Evolutionary conservation across 2,113 vertebrate species (phyloP).

Genomic region (Herpailurus yagouaroundi): DNA sequence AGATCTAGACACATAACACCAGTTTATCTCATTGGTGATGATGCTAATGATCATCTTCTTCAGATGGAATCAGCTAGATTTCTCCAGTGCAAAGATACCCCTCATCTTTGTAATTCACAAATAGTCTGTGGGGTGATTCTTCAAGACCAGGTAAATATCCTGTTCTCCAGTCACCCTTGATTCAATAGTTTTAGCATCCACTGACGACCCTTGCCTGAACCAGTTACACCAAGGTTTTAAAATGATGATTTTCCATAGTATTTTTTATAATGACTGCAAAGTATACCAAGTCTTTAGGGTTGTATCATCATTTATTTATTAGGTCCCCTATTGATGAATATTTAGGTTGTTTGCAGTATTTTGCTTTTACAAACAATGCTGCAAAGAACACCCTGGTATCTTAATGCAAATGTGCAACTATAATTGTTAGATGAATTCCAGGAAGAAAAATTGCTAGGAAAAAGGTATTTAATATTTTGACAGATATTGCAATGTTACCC

Average conservation of each 20-base stretch:
- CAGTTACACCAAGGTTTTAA: neutral
- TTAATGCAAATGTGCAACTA: neutral
- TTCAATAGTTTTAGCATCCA: neutral
- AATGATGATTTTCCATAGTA: neutral
- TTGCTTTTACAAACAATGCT: conserved; percentile 23
- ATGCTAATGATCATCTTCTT: neutral
- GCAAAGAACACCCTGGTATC: neutral
- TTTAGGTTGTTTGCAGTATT: neutral
- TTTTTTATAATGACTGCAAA: neutral
- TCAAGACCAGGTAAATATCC: neutral
- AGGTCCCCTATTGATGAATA: neutral
- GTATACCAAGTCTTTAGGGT: neutral
- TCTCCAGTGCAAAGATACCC: neutral
- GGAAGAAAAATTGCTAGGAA: neutral
- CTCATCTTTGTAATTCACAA: neutral
- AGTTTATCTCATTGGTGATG: neutral
- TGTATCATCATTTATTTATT: neutral
- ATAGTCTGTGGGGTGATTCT: neutral
- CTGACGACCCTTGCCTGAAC: neutral
- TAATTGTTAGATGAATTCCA: neutral
- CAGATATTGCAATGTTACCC: neutral
- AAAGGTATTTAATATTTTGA: conserved; percentile 13
- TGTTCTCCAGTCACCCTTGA: neutral
- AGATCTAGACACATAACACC: neutral
- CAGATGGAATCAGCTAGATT: neutral